Evolutionary conservation across 1,140 invertebrate genomes (phyloP), one percentile per base, ranked within the genome.

Genomic region (Drosophila obscura): DNA sequence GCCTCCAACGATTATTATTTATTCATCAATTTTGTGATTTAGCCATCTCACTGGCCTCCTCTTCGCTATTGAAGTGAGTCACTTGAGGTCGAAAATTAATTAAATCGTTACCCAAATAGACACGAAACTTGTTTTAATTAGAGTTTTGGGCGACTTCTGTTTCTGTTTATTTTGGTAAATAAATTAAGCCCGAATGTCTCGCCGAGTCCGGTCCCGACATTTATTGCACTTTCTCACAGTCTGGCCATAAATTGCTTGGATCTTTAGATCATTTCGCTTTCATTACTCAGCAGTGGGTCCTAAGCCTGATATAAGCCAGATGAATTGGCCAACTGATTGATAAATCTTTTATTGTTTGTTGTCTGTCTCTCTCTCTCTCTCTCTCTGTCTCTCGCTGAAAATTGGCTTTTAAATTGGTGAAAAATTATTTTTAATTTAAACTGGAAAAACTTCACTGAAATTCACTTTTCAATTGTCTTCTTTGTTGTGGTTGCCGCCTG

Each of bases 201-300:
- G 8, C 26, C 41, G 53, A 71, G 46, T 43, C 31, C 35, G 57
- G 26, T 24, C 35, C 52, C 51, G 69, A 48, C 71, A 76, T 60
- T 75, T 56, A 76, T 75, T 61, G 63, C 57, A 77, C 72, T 77
- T 77, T 77, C 73, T 75, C 73, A 77, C 73, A 77, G 57, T 75
- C 26, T 15, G 4, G 11, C 24, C 49, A 35, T 52, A 35, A 16
- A 64, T 31, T 64, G 7, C 24, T 56, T 43, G 24, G n/a, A 44
- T 65, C 35, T 48, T 24, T 66, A 46, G 26, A 45, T 66, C 22
- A 67, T 73, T 75, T 46, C 31, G 31, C 26, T 63, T 55, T 19
- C 16, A 49, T 57, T 49, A 39, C 28, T 35, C 9, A 15, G 31
- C 2, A 19, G 41, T 35, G 11, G 28, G 39, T 11, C 39, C 31